Evolutionary conservation across 2,797 vertebrate genomes (phyloP), one percentile per base, ranked within the genome.

Genomic region (Microchirus variegatus): DNA sequence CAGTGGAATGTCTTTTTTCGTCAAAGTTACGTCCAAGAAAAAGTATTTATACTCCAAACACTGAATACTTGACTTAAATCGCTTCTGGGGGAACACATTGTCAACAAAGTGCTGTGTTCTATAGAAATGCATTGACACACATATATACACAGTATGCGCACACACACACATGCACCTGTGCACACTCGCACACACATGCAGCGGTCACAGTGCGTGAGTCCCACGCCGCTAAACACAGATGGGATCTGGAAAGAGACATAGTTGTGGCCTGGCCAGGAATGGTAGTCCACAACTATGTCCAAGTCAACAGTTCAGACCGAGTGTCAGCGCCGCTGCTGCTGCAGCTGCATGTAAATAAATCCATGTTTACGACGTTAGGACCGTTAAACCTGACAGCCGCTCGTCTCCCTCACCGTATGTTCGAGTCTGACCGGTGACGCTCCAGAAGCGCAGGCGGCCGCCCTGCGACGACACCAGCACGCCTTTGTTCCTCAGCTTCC

Each of bases 181-280:
- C 65, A 53, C 47, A 47, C 55, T 53, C 53, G 3, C 59, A 75
- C 70, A 81, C 78, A 84, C 31, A 70, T 63, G 71, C 73, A 66
- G 80, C 15, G 65, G 76, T 77, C 73, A 49, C 53, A 79, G 78
- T 63, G 70, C 75, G 65, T 54, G 67, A 77, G 69, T 81, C 76
- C 77, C 63, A 70, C 73, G 80, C 84, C 85, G 69, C 89, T 86
- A 89, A 90, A 89, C 85, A 85, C 80, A 84, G 83, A 83, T 77
- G 81, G 75, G 80, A 81, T 75, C 67, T 90, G 82, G 82, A 87
- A 87, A 83, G 68, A 83, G 84, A 81, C 82, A 88, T 89, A 91
- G 69, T 59, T 84, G 86, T 83, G 88, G 84, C 52, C 35, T 73
- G 9, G 72, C 70, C 70, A 75, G 82, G 79, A 87, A 86, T 84